Evolutionary conservation across 2,888 invertebrate species (phyloP), one percentile per base, ranked within the genome.

Genomic region (Calameuta pallipes): DNA sequence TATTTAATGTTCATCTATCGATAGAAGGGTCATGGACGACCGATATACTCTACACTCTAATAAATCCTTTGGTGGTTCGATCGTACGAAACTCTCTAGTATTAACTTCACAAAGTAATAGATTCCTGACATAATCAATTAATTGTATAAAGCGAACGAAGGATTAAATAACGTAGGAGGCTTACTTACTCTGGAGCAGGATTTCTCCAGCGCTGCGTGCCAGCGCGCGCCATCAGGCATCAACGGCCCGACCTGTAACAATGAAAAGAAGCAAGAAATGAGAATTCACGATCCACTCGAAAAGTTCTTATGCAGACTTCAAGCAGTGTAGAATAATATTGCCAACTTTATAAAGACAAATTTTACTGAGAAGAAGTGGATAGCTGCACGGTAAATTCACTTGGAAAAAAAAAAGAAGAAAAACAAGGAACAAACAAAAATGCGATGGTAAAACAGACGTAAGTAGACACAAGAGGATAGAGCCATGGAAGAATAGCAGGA

Each of bases 151-250:
- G 23, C 56, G 23, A 56, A 9, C 6, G 23, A 56, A 23, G 6
- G 9, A 56, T 56, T 6, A 56, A 23, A 56, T 56, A 23, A 23
- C 56, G 23, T 23, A 56, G 23, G 1, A 37, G 80, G 76, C 82
- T 77, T 91, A 95, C 95, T 95, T 92, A 95, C 95, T 95, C 95
- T 90, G 95, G 94, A 93, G 94, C 94, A 92, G 95, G 94, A 93
- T 94, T 95, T 92, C 94, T 94, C 93, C 94, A 95, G 93, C 95
- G 95, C 93, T 95, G 94, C 94, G 95, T 95, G 91, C 95, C 95
- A 93, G 95, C 94, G 92, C 95, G 94, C 93, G 95, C 95, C 95
- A 95, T 95, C 93, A 89, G 89, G 89, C 91, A 89, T 91, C 87
- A 88, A 94, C 94, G 94, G 93, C 93, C 93, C 92, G 91, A 91